Conservation (phyloP, 2,113 vertebrate genomes). For the Pteropus alecto region DNA sequence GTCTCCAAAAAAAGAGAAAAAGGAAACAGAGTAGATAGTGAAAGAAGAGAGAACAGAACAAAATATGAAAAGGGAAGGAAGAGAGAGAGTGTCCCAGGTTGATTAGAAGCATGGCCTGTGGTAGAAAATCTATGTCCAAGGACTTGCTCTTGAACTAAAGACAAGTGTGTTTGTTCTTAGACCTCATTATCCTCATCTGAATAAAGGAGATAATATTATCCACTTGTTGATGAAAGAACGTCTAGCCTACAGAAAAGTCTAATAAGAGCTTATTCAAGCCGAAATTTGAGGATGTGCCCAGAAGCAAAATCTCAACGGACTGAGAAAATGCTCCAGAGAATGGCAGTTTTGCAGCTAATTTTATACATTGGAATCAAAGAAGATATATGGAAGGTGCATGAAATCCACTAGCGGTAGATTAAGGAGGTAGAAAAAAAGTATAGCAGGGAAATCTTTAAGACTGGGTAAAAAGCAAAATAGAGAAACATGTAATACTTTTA, state of each 20-base stretch:
- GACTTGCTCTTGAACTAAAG: neutral
- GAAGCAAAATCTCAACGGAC: neutral
- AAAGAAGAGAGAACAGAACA: neutral
- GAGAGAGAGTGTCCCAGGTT: rapidly evolving
- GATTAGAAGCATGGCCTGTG: rapidly evolving
- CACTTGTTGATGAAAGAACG: neutral
- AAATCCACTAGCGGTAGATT: neutral
- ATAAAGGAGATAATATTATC: neutral
- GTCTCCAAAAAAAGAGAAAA: neutral
- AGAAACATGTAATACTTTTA: neutral
- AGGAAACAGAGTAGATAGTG: neutral
- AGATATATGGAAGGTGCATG: neutral
- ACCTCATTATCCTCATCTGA: neutral
- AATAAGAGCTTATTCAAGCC: neutral
- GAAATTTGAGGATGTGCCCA: neutral
- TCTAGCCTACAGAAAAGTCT: neutral
- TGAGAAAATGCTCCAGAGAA: neutral
- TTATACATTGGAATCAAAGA: neutral
- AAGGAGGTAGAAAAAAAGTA: neutral
- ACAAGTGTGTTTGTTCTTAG: neutral
- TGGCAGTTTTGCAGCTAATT: neutral
- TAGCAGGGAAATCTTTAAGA: neutral
- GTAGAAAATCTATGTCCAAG: neutral
- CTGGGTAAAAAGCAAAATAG: neutral
- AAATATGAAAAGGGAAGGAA: neutral